These are phyloP conservation scores for Anolis apletophallus DNA, from an alignment of 2,797 vertebrate genomes.

Conservation along the genomic window DNA sequence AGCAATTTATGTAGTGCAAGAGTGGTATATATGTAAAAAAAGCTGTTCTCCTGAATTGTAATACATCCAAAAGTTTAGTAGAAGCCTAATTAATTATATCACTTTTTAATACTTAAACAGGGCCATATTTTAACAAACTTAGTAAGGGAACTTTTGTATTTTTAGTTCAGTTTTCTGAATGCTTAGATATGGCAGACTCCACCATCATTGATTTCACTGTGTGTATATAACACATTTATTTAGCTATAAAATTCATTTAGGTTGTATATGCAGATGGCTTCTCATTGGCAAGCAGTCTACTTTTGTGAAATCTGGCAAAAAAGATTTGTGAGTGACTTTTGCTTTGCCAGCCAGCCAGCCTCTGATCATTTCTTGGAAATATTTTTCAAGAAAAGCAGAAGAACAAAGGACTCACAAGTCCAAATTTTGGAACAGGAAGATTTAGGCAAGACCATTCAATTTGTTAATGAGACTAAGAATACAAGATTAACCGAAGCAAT, in stretches of 20 bases:
- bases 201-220: constrained; percentile 12
- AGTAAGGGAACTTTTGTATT: background rate
- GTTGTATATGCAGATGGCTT: constrained; percentile 57
- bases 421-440: too few species aligned
- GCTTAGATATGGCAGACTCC: background rate
- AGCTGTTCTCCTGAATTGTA: background rate
- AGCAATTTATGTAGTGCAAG: background rate
- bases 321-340: constrained; percentile 14
- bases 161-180: background rate
- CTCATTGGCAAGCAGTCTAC: constrained; percentile 50
- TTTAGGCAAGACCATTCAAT: too few species aligned
- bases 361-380: constrained; percentile 45
- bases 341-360: constrained; percentile 58
- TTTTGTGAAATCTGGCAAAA: constrained; percentile 57
- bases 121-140: background rate
- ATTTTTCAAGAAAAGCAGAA: background rate
- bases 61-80: background rate
- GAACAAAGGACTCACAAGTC: background rate
- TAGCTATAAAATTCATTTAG: constrained; percentile 8
- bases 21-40: background rate
- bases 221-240: background rate
- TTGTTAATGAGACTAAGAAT: too few species aligned
- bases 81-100: background rate
- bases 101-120: background rate
- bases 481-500: too few species aligned